Conservation (phyloP, 2,797 vertebrate species). For the Thunnus albacares region DNA sequence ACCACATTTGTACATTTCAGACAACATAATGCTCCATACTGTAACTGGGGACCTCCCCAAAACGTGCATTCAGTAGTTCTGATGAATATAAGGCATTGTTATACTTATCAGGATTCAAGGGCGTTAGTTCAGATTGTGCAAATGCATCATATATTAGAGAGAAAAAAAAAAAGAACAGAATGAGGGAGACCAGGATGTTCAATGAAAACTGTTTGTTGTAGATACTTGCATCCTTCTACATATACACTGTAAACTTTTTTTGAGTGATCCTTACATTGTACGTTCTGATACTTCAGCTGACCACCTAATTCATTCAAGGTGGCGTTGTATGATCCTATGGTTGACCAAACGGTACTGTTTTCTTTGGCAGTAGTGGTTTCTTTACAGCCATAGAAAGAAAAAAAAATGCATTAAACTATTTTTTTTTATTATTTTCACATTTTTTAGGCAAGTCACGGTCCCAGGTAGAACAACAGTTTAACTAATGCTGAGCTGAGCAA, state of each 20-base stretch:
- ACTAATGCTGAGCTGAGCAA: slow-evolving; percentile 99
- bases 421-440: slow-evolving; percentile 83
- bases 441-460: slow-evolving; percentile 87
- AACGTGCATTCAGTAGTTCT: slow-evolving; percentile 89
- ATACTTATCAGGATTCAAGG: slow-evolving; percentile 83
- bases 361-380: slow-evolving; percentile 98
- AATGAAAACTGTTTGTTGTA: slow-evolving; percentile 61
- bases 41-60: slow-evolving; percentile 75
- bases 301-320: slow-evolving; percentile 73
- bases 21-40: slow-evolving; percentile 77
- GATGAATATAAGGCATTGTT: slow-evolving; percentile 91
- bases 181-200: slow-evolving; percentile 54
- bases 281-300: slow-evolving; percentile 64
- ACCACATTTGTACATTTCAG: slow-evolving; percentile 80
- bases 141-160: slow-evolving; percentile 79
- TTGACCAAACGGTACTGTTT: slow-evolving; percentile 83
- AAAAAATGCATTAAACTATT: slow-evolving; percentile 77
- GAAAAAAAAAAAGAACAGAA: slow-evolving; percentile 43
- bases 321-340: slow-evolving; percentile 78
- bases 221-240: slow-evolving; percentile 77
- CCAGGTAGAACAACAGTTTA: slow-evolving; percentile 85
- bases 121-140: slow-evolving; percentile 85
- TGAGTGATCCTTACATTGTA: slow-evolving; percentile 71
- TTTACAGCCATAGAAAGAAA: slow-evolving; percentile 88
- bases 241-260: slow-evolving; percentile 82